These are phyloP conservation scores for Terebella lapidaria DNA, from an alignment of 2,888 invertebrate genomes.

Conservation along the genomic window DNA sequence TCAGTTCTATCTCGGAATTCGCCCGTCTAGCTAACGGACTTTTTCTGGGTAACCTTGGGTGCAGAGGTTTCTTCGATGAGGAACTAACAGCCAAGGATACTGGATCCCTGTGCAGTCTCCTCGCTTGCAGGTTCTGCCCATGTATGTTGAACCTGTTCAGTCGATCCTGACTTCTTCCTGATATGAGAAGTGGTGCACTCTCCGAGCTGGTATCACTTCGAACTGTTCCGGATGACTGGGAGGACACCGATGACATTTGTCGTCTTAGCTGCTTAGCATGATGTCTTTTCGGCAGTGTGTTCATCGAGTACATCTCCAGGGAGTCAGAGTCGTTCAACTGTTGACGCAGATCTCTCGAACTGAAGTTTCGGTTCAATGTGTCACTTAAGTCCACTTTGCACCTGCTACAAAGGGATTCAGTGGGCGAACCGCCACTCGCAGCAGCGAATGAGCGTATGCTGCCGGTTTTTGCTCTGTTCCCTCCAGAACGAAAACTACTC, in stretches of 20 bases:
- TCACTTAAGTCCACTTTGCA: neutral
- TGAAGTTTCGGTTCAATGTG: neutral
- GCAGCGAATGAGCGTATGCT: neutral
- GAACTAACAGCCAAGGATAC: no score
- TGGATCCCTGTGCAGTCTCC: no score
- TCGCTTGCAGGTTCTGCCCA: neutral
- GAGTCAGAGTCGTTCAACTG: neutral
- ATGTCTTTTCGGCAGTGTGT: no score
- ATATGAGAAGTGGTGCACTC: neutral
- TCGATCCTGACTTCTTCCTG: neutral
- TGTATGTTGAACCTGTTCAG: neutral
- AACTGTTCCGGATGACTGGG: neutral
- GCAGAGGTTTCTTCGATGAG: neutral
- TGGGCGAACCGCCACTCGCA: neutral
- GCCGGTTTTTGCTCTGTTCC: no score
- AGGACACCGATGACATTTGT: neutral
- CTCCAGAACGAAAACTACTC: no score
- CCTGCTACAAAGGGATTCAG: neutral
- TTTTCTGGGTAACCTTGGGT: neutral
- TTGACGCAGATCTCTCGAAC: neutral
- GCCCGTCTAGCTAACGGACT: neutral
- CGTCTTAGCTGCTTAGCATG: no score
- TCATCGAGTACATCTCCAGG: no score
- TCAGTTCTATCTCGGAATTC: neutral
- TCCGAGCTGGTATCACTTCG: neutral